These are phyloP conservation scores for Axis porcinus DNA, from an alignment of 2,113 vertebrate species.

Conservation along the genomic window DNA sequence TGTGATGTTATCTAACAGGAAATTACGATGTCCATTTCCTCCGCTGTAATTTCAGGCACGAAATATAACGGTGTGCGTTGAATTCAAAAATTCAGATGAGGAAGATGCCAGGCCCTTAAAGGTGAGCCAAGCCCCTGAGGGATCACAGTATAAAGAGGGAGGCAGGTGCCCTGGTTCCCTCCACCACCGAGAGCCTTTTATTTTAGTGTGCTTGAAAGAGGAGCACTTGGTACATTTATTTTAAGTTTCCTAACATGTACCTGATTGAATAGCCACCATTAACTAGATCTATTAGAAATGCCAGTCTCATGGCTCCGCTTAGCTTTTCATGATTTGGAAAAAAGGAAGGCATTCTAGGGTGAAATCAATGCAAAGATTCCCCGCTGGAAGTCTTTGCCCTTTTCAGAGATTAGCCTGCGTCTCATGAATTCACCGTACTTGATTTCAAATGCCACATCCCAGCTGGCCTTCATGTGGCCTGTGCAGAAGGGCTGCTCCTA, in stretches of 20 bases:
- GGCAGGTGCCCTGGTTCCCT: fast-evolving
- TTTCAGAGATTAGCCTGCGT: neutral
- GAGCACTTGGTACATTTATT: neutral
- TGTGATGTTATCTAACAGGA: neutral
- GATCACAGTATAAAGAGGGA: neutral
- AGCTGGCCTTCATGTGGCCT: neutral
- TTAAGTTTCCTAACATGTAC: neutral
- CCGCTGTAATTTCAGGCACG: constrained; percentile 86
- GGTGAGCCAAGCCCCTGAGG: constrained; percentile 77
- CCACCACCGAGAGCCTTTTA: neutral
- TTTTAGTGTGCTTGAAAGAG: neutral
- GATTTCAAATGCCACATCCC: neutral
- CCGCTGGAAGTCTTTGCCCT: neutral
- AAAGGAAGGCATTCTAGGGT: neutral
- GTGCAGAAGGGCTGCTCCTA: fast-evolving
- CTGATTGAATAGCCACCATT: neutral
- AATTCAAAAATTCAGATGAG: constrained; percentile 95
- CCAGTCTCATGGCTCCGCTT: neutral
- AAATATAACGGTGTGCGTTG: constrained; percentile 93
- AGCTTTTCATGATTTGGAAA: neutral
- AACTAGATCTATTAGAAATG: neutral
- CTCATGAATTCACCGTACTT: neutral
- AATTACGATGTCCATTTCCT: constrained; percentile 35
- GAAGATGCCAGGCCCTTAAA: constrained; percentile 91
- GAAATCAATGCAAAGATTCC: neutral